Conservation (phyloP, 2,797 vertebrate species). For the Rhabdophis nuchalis region DNA sequence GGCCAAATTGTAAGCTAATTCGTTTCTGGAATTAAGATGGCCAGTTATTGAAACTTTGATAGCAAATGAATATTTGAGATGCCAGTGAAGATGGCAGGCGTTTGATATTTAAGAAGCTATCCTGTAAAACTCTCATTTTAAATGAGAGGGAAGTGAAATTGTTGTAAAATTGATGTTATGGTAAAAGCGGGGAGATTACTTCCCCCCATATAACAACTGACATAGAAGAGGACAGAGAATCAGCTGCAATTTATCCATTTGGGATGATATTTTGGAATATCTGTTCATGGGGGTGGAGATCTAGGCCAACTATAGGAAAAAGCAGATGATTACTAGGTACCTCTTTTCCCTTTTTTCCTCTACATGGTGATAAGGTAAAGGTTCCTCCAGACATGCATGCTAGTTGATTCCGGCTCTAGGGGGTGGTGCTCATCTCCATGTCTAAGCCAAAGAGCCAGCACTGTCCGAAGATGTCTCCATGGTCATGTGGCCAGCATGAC, state of each 20-base stretch:
- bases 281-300: not conserved
- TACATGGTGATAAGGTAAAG: no score
- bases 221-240: not conserved
- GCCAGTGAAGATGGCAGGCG: conserved; percentile 16
- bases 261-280: not conserved
- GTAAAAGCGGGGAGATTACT: not conserved
- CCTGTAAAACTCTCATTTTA: not conserved
- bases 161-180: not conserved
- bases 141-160: conserved; percentile 5
- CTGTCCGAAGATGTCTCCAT: no score
- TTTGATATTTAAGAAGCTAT: conserved; percentile 33
- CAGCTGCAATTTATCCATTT: not conserved
- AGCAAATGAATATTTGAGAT: conserved; percentile 57
- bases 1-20: conserved; percentile 62
- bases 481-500: no score
- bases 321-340: not conserved
- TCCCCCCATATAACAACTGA: not conserved
- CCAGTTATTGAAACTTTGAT: conserved; percentile 46
- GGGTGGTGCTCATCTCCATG: no score
- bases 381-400: no score
- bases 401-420: no score
- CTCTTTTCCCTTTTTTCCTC: not conserved
- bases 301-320: not conserved
- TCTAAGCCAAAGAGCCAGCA: no score
- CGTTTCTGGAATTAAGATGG: conserved; percentile 61